Conservation (phyloP, 2,888 invertebrate genomes). For the Rhodophaea formosa region DNA sequence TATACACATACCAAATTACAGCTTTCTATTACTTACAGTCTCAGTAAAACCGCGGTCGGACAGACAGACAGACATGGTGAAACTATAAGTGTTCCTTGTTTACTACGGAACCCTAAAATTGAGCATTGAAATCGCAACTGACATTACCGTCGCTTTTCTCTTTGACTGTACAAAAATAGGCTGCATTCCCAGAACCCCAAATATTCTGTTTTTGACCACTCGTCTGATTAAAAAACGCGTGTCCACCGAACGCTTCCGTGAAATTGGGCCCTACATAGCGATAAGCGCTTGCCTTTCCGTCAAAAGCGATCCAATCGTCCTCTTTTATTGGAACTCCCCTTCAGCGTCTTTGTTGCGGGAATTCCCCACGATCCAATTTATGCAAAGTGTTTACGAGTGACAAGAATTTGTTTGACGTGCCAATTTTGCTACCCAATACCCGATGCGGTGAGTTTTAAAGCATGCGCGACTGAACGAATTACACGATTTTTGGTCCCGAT, state of each 20-base stretch:
- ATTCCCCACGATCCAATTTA: conserved; percentile 70
- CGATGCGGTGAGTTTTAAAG: conserved; percentile 49
- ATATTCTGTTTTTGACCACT: background rate
- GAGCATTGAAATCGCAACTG: no score
- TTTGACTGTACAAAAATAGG: background rate
- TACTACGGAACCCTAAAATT: no score
- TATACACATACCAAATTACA: no score
- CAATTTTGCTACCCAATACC: conserved; percentile 58
- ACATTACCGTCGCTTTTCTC: no score
- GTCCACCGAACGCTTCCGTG: conserved; percentile 19
- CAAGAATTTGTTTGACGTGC: conserved; percentile 73
- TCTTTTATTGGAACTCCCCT: conserved; percentile 70
- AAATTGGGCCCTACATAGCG: conserved; percentile 37
- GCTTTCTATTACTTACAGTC: no score
- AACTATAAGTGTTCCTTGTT: no score
- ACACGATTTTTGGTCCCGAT: conserved; percentile 38
- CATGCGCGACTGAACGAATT: conserved; percentile 49
- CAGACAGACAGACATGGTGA: no score
- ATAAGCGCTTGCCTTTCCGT: conserved; percentile 56
- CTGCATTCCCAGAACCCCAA: background rate
- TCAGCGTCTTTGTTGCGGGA: conserved; percentile 70
- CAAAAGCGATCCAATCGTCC: conserved; percentile 72
- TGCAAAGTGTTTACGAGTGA: conserved; percentile 76
- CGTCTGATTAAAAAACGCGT: background rate
- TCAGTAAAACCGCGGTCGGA: no score